phyloP scores from a whole-genome alignment of 2,888 invertebrate species.

The Hypercompe scribonia region DNA sequence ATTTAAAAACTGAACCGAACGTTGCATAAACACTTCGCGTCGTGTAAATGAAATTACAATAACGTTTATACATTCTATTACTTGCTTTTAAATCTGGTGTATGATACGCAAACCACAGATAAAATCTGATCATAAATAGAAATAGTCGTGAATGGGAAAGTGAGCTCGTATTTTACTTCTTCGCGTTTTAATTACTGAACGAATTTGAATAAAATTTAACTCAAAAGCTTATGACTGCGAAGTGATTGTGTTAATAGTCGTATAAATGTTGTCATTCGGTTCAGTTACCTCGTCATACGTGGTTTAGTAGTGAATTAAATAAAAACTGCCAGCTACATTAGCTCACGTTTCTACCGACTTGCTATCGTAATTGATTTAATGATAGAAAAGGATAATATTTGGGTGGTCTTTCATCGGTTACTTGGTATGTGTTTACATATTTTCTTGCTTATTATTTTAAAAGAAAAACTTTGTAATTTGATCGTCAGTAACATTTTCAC shows the following conservation, averaged over 20 bases:
- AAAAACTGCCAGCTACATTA: neutral
- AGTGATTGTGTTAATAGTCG: constrained; percentile 1
- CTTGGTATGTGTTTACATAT: neutral
- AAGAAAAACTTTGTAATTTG: neutral
- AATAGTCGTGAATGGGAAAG: constrained; percentile 9
- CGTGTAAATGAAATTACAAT: neutral
- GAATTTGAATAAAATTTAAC: constrained; percentile 8
- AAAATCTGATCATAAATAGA: constrained; percentile 14
- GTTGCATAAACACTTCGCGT: neutral
- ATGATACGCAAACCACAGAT: constrained; percentile 10
- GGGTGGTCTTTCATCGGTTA: neutral
- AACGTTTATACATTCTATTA: constrained; percentile 3
- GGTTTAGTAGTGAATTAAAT: constrained; percentile 4
- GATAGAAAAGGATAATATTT: neutral
- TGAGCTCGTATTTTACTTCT: neutral
- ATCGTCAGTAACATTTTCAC: neutral
- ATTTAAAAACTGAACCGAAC: neutral
- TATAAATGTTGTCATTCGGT: constrained; percentile 3
- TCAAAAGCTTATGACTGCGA: neutral
- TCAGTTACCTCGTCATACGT: constrained; percentile 1
- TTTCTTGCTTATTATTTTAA: neutral
- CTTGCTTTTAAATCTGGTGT: neutral
- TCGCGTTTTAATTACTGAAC: constrained; percentile 10
- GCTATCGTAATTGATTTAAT: neutral
- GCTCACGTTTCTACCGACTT: neutral